phyloP scores from a whole-genome alignment of 2,113 vertebrate species.

The Grallaria varia region DNA sequence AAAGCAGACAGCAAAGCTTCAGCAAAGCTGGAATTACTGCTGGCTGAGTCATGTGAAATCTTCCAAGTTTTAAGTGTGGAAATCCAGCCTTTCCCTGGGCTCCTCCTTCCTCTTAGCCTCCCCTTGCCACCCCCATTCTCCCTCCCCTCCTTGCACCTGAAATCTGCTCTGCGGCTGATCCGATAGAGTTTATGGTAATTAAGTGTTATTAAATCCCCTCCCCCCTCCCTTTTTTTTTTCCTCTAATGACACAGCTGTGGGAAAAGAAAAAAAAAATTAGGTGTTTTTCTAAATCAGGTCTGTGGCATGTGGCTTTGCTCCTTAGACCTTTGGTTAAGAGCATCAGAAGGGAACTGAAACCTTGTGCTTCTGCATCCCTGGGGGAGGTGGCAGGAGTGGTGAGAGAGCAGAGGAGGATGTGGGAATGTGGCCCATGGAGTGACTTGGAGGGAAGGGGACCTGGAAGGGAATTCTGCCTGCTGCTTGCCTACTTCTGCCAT shows the following conservation, averaged over 20 bases:
- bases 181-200: slow-evolving; percentile 56
- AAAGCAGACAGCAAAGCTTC: slow-evolving; percentile 77
- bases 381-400: not conserved
- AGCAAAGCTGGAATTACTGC: slow-evolving; percentile 67
- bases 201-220: slow-evolving; percentile 26
- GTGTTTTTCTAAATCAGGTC: slow-evolving; percentile 4
- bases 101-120: slow-evolving; percentile 10
- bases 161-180: slow-evolving; percentile 45
- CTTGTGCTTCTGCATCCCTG: not conserved
- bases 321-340: slow-evolving; percentile 5
- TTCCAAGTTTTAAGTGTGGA: slow-evolving; percentile 38
- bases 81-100: slow-evolving; percentile 61
- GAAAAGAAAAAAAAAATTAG: accelerated
- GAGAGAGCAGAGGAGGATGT: not conserved
- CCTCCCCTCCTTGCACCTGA: slow-evolving; percentile 23
- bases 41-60: slow-evolving; percentile 58
- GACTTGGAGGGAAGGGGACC: not conserved
- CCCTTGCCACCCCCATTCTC: not conserved
- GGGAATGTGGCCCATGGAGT: not conserved
- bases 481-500: not conserved
- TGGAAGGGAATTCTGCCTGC: not conserved
- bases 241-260: slow-evolving; percentile 38
- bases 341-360: not conserved
- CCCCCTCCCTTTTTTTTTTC: not conserved
- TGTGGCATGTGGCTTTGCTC: not conserved